Evolutionary conservation across 2,888 invertebrate species (phyloP), one percentile per base, ranked within the genome.

Genomic region (Empis stercorea): DNA sequence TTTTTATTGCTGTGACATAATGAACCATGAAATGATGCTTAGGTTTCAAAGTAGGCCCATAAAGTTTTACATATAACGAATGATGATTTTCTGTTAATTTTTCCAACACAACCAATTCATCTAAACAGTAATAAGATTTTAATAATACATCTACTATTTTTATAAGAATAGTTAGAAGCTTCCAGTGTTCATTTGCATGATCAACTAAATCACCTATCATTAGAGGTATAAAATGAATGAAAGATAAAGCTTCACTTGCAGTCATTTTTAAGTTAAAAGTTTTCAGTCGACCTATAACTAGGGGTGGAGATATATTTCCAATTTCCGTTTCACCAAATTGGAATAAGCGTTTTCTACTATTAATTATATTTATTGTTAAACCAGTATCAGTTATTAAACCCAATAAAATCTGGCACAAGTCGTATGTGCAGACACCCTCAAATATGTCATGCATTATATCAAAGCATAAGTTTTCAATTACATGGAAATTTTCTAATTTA

Each of bases 381-480:
- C 51, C 37, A 34, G 49, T 48, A 36, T 46, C 46, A 32, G 48
- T 47, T 40, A 51, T 45, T 44, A 54, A 52, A 37, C 41, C 40
- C 27, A 50, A 44, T 30, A 53, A 43, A 45, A 51, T 46, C 47
- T 52, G 48, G 44, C 53, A 52, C 39, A 53, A 39, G 49, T 56
- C 54, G 47, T 52, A 55, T 38, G 45, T 37, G 48, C 54, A 55
- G 38, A 51, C 34, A 10, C 53, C 52, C 43, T 52, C 51, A 30
- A 44, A 51, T 32, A 51, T 39, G 39, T 53, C 51, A 36, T 57
- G 56, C n/a, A n/a, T 56, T 13, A 52, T 45, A 44, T 55, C 55
- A 46, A 52, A 52, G 27, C 39, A 46, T 45, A 46, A 41, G 23
- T 55, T 57, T 36, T 52, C 48, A 36, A 49, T 50, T 10, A 51